Conservation (phyloP, 2,113 vertebrate genomes). For the Tonatia bakeri region DNA sequence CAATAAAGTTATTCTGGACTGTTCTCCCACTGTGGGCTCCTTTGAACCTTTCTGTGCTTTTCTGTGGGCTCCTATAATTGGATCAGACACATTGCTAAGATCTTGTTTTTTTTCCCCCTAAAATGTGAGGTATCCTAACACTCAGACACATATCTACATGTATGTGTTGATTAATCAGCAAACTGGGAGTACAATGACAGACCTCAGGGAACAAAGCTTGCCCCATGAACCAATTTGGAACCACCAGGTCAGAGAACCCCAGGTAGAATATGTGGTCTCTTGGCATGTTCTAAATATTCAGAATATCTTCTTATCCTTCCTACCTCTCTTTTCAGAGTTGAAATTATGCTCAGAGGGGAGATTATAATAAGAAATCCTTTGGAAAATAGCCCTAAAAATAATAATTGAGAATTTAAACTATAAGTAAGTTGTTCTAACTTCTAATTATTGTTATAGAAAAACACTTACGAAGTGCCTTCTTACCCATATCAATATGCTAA, state of each 20-base stretch:
- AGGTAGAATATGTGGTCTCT: not conserved
- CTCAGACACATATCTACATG: not conserved
- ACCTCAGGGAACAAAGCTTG: not conserved
- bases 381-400: not conserved
- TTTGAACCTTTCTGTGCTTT: conserved; percentile 8
- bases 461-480: not conserved
- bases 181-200: not conserved
- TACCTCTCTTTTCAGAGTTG: not conserved
- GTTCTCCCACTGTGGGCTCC: not conserved
- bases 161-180: not conserved
- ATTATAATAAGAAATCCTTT: not conserved
- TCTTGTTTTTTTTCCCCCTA: not conserved
- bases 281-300: not conserved
- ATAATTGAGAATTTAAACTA: not conserved
- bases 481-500: not conserved
- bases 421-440: not conserved
- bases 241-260: not conserved
- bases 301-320: not conserved
- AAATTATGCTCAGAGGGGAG: not conserved
- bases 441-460: conserved; percentile 3
- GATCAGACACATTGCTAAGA: conserved; percentile 27
- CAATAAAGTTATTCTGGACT: conserved; percentile 38
- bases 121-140: conserved; percentile 24
- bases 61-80: conserved; percentile 47
- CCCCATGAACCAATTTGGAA: not conserved